phyloP scores from a whole-genome alignment of 1,140 invertebrate species.

The Cataglyphis hispanica region DNA sequence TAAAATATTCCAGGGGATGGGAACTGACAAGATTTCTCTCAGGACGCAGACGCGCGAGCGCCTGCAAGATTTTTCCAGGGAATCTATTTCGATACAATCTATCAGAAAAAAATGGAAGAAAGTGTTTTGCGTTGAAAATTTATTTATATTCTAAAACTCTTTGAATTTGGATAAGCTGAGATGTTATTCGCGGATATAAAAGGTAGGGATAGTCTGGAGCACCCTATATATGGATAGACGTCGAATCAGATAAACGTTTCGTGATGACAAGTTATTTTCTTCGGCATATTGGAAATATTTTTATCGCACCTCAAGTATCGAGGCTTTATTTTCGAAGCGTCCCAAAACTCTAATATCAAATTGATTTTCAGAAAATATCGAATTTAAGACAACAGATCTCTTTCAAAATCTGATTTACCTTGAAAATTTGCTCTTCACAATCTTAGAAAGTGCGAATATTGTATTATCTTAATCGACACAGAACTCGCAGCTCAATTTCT shows the following conservation, averaged over 20 bases:
- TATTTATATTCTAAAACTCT: neutral
- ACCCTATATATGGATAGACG: neutral
- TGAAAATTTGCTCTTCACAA: neutral
- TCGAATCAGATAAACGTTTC: neutral
- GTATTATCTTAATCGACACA: neutral
- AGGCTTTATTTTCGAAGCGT: neutral
- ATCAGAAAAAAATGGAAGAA: neutral
- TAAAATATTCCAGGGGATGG: conserved; percentile 4
- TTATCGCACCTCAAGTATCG: neutral
- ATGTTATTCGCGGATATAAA: neutral
- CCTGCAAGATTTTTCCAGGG: neutral
- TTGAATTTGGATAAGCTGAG: neutral
- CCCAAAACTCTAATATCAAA: neutral
- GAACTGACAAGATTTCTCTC: conserved; percentile 7
- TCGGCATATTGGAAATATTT: neutral
- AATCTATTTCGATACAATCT: neutral
- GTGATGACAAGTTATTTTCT: neutral
- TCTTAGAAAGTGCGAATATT: conserved; percentile 3
- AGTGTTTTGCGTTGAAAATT: neutral
- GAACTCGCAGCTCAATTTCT: conserved; percentile 31
- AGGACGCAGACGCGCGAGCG: conserved; percentile 4
- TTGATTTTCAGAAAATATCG: neutral
- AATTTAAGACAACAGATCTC: neutral
- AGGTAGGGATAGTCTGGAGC: neutral
- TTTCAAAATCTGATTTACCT: neutral